A percentile compares a stretch with the other conserved stretches of the same genome.
These are phyloP conservation scores for Cyclophora punctaria DNA, from an alignment of 2,888 invertebrate genomes.

Conservation along the genomic window DNA sequence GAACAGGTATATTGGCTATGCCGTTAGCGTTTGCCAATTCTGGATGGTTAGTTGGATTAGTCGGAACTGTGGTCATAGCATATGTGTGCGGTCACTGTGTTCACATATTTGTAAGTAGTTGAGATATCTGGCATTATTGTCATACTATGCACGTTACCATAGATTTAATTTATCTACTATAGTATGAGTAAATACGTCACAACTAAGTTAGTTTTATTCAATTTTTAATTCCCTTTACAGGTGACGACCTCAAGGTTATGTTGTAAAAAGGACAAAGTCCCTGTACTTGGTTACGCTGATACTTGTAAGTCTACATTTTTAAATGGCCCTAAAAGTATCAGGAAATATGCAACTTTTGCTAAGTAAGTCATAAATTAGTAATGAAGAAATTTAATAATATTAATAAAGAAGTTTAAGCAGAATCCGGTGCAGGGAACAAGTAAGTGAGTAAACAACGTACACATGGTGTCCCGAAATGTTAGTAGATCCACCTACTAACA, in stretches of 20 bases:
- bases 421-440: neutral
- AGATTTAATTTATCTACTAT: no score
- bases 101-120: conserved; percentile 61
- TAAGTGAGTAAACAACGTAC: no score
- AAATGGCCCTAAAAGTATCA: conserved; percentile 70
- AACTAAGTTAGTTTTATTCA: neutral
- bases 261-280: conserved; percentile 58
- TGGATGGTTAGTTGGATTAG: conserved; percentile 78
- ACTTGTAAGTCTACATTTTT: conserved; percentile 76
- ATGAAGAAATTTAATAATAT: neutral
- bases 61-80: conserved; percentile 65
- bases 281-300: conserved; percentile 75
- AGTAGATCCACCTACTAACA: no score
- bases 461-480: no score
- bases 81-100: conserved; percentile 63
- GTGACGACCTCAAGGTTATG: conserved; percentile 56
- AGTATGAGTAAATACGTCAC: no score
- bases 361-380: conserved; percentile 50
- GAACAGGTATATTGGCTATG: conserved; percentile 84
- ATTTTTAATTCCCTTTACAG: conserved; percentile 28
- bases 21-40: conserved; percentile 81
- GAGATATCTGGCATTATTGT: no score
- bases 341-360: conserved; percentile 58
- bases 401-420: neutral
- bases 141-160: no score